A percentile compares a stretch with the other conserved stretches of the same genome.
Evolutionary conservation across 1,140 invertebrate genomes (phyloP).

Genomic region (Pollicipes pollicipes): DNA sequence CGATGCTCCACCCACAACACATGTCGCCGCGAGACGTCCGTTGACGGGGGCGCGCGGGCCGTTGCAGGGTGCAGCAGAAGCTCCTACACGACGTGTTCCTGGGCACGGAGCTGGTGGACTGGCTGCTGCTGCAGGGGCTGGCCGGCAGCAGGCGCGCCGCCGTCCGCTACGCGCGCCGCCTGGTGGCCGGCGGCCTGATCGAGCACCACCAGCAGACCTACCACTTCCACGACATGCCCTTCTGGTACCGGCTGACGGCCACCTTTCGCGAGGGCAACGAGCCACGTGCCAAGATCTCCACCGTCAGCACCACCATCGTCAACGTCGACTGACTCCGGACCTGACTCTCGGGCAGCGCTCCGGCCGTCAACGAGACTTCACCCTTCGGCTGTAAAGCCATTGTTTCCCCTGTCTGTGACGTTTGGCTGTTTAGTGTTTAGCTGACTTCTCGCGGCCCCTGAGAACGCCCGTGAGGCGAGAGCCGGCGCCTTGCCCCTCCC

Average conservation of each 20-base stretch:
- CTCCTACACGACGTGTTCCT: slow-evolving; percentile 60
- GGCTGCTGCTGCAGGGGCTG: slow-evolving; percentile 61
- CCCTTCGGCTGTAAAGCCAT: too few relatives aligned
- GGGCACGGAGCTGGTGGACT: slow-evolving; percentile 64
- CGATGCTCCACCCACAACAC: too few relatives aligned
- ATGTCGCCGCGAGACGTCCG: too few relatives aligned
- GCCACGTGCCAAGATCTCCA: neutral
- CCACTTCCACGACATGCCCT: slow-evolving; percentile 45
- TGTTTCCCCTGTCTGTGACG: too few relatives aligned
- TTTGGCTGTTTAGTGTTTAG: too few relatives aligned
- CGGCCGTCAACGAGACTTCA: too few relatives aligned
- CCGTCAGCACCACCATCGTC: neutral
- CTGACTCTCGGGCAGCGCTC: too few relatives aligned
- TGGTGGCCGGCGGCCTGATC: slow-evolving; percentile 63
- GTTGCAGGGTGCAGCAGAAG: slow-evolving; percentile 45
- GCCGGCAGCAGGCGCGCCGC: slow-evolving; percentile 54
- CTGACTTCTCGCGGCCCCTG: too few relatives aligned
- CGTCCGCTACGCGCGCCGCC: slow-evolving; percentile 58
- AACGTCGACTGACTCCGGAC: neutral
- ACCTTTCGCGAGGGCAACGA: neutral
- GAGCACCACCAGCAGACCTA: slow-evolving; percentile 59
- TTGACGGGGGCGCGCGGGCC: too few relatives aligned
- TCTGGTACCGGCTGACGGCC: slow-evolving; percentile 26
- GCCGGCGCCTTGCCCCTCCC: too few relatives aligned
- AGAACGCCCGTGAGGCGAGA: too few relatives aligned